Base-by-base conservation (phyloP, 2,888 invertebrate genomes). In the Melanostoma scalare region DNA sequence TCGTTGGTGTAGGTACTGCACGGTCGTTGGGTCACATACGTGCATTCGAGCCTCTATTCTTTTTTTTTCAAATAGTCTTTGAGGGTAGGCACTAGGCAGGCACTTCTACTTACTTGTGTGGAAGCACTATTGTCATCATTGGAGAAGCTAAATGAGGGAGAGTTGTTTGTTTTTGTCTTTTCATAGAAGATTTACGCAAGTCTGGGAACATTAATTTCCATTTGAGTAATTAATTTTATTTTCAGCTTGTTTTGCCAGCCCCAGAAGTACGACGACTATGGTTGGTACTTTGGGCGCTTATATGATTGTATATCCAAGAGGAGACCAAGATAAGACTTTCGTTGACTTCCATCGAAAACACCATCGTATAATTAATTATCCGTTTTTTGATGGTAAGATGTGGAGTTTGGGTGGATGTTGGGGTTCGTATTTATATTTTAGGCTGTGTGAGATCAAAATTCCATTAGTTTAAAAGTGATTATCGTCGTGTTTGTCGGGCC, bases 171-270 rank as follows among this genome's bases (percentile, higher is more conserved):
- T 61, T 61, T 65, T 80, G 58, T 63, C 55, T 55, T 56, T n/a
- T 20, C 20, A 20, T 69, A 53, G 30, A 74, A 71, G 78, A 79
- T 84, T 79, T 79, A 84, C 77, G 52, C 74, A 69, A 84, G 65
- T 58, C 69, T 74, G 58, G 10, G 42, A 73, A 67, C 84, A 84
- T 84, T 74, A 84, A 84, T 84, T 84, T 84, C 74, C 74, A 84
- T 84, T 78, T 84, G 69, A 53, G 84, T 84, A 79, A 84, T 84
- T 84, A 79, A 84, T 84, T 84, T 78, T 65, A 75, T 84, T 82
- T 76, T 65, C 67, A 72, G 63, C 8, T 63, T 52, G 6, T 44
- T 50, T 40, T 40, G 36, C 36, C 68, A 53, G 8, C 5, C 31
- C 30, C 30, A 48, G n/a, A 8, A 36, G 30, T 44, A 44, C 30